Evolutionary conservation across 2,797 vertebrate species (phyloP).

Genomic region (Phoeniculus purpureus): DNA sequence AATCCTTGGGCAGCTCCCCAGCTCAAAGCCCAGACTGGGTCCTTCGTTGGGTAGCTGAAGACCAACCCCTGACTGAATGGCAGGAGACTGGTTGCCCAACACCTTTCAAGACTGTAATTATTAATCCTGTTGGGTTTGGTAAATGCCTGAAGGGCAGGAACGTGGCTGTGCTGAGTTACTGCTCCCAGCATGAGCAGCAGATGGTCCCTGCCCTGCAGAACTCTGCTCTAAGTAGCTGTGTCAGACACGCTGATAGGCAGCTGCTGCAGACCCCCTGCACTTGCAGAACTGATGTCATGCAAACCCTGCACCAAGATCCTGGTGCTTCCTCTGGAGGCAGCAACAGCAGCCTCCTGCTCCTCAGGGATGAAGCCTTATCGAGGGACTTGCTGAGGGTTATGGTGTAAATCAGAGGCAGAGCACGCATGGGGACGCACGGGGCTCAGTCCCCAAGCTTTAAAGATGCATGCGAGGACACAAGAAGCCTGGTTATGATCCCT

Average conservation of each 20-base stretch:
- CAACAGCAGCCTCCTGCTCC: background rate
- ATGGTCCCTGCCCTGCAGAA: constrained; percentile 14
- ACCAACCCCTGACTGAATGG: accelerated
- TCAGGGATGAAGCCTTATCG: background rate
- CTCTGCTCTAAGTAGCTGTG: background rate
- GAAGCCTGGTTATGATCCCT: accelerated
- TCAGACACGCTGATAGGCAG: background rate
- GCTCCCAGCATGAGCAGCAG: background rate
- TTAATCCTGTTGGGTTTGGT: background rate
- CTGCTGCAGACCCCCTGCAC: background rate
- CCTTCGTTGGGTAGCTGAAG: accelerated
- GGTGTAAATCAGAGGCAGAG: background rate
- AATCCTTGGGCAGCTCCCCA: background rate
- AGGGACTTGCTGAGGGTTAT: background rate
- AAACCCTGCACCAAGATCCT: background rate
- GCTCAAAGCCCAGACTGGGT: accelerated
- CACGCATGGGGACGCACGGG: accelerated
- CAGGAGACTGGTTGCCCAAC: background rate
- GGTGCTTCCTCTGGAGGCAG: background rate
- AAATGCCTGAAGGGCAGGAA: background rate
- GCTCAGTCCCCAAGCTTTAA: background rate
- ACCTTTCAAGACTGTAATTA: background rate
- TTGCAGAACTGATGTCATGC: background rate
- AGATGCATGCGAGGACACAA: background rate
- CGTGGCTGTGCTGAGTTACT: background rate